Conservation (phyloP, 2,797 vertebrate species). For the Schizopygopsis pylzovi region DNA sequence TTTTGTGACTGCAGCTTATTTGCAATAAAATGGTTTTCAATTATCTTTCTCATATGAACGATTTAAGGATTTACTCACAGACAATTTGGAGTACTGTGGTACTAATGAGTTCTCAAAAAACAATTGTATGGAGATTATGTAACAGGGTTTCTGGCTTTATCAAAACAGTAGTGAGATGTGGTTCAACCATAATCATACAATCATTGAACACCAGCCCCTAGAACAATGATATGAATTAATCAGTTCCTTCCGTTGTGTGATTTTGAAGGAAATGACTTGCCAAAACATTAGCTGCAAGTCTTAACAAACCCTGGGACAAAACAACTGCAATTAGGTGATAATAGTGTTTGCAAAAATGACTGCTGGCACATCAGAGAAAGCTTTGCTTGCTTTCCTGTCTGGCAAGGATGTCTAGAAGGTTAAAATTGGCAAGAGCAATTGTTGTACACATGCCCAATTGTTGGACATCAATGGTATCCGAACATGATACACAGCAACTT, state of each 20-base stretch:
- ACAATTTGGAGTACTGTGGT: not conserved
- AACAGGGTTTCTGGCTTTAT: not conserved
- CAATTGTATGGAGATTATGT: not conserved
- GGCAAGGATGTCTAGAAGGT: constrained; percentile 57
- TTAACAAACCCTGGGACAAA: constrained; percentile 44
- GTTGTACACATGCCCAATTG: constrained; percentile 47
- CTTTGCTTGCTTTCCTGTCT: constrained; percentile 56
- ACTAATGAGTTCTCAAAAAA: not conserved
- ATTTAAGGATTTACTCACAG: not conserved
- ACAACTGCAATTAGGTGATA: constrained; percentile 41
- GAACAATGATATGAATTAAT: constrained; percentile 46
- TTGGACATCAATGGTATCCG: constrained; percentile 38
- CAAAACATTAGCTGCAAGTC: constrained; percentile 36
- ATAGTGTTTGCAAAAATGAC: constrained; percentile 38
- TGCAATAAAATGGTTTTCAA: not conserved
- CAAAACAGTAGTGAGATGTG: not conserved
- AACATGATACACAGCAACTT: constrained; percentile 35
- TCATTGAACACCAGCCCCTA: not conserved
- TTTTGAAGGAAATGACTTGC: constrained; percentile 58
- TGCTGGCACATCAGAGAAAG: constrained; percentile 45
- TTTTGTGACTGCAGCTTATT: no score
- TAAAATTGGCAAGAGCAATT: constrained; percentile 45
- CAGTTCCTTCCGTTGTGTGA: constrained; percentile 55
- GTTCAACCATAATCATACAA: not conserved
- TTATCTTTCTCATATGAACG: not conserved